Conservation (phyloP, 2,797 vertebrate genomes). For the Loriculus beryllinus region DNA sequence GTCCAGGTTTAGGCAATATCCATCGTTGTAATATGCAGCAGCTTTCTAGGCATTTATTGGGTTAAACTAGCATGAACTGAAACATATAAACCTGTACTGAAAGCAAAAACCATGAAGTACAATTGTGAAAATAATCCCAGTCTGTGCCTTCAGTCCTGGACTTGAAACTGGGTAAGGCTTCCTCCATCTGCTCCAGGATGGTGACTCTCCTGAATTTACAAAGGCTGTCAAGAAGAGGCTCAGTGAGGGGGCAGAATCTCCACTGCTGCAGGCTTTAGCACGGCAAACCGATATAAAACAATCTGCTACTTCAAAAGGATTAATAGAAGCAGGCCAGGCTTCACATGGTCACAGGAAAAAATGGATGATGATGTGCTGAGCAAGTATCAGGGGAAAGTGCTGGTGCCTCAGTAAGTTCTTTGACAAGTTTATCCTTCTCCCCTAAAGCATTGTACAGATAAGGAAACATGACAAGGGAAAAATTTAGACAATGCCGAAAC, state of each 20-base stretch:
- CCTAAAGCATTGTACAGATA: neutral
- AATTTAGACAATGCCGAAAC: neutral
- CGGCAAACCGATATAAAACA: neutral
- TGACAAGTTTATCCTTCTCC: neutral
- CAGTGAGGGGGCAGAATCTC: neutral
- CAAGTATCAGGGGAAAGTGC: neutral
- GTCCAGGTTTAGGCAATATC: neutral
- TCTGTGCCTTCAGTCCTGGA: neutral
- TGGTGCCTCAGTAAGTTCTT: rapidly evolving
- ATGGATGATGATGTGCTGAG: neutral
- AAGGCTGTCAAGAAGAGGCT: neutral
- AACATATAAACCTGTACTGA: neutral
- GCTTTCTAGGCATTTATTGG: neutral
- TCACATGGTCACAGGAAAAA: neutral
- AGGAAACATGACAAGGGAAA: neutral
- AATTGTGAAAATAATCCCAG: neutral
- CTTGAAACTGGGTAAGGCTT: neutral
- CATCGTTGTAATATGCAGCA: neutral
- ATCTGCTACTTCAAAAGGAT: neutral
- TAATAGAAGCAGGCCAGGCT: neutral
- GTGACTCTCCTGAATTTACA: neutral
- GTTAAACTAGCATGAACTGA: neutral
- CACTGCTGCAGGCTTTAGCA: neutral
- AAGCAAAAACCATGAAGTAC: neutral
- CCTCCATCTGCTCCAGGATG: neutral